Evolutionary conservation across 2,888 invertebrate species (phyloP).

Genomic region (Stratiomys singularior): DNA sequence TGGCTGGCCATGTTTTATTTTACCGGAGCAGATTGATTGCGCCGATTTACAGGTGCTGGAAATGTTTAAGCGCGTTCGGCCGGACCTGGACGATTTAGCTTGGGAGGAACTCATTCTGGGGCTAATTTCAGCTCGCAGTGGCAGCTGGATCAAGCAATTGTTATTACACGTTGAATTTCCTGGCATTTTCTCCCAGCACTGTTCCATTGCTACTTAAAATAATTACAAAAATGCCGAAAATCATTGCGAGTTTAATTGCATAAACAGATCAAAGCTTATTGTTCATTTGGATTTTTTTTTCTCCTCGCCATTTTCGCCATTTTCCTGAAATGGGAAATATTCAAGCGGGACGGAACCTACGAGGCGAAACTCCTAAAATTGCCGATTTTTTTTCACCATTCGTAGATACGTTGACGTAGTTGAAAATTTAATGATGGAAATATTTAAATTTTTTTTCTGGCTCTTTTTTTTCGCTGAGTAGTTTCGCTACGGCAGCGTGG

Average conservation of each 20-base stretch:
- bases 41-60: too few relatives aligned
- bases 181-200: not conserved
- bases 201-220: not conserved
- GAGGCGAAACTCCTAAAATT: constrained; percentile 39
- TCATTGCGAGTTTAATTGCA: not conserved
- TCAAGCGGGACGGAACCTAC: constrained; percentile 17
- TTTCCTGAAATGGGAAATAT: not conserved
- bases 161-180: too few relatives aligned
- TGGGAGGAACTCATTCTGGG: too few relatives aligned
- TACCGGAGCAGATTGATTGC: too few relatives aligned
- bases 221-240: not conserved
- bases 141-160: too few relatives aligned
- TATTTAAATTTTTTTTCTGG: constrained; percentile 33
- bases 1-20: too few relatives aligned
- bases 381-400: constrained; percentile 7
- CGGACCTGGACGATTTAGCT: too few relatives aligned
- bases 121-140: too few relatives aligned
- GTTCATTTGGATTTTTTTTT: not conserved
- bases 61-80: too few relatives aligned
- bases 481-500: constrained; percentile 3
- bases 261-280: not conserved
- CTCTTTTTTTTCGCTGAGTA: too few relatives aligned
- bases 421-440: constrained; percentile 34
- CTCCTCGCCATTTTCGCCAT: too few relatives aligned
- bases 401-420: constrained; percentile 39